These are phyloP conservation scores for Peromyscus eremicus DNA, from an alignment of 2,797 vertebrate species.

Conservation along the genomic window DNA sequence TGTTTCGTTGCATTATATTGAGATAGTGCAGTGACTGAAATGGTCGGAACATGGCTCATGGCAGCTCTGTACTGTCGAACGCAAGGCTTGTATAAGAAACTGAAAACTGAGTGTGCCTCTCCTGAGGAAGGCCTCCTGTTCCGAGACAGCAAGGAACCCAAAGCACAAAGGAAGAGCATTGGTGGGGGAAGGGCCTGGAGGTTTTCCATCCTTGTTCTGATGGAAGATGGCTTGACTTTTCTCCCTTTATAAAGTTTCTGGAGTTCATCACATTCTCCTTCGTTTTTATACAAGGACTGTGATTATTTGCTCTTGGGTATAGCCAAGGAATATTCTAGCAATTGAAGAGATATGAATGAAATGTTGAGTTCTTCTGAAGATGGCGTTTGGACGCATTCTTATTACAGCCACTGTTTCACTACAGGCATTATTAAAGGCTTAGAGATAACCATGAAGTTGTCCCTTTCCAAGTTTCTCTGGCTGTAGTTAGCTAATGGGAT, in stretches of 20 bases:
- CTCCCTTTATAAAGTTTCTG: neutral
- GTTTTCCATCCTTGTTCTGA: neutral
- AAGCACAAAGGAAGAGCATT: neutral
- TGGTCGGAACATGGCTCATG: neutral
- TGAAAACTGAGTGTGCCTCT: neutral
- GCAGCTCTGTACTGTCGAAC: conserved; percentile 30
- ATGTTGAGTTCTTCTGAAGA: neutral
- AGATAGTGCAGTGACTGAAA: conserved; percentile 22
- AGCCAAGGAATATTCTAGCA: neutral
- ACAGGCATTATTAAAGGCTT: conserved; percentile 24
- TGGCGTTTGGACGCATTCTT: neutral
- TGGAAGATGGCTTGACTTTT: neutral
- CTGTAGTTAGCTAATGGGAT: conserved; percentile 64
- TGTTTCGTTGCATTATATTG: conserved; percentile 61
- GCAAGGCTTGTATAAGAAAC: conserved; percentile 52
- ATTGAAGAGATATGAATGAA: neutral
- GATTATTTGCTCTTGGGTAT: conserved; percentile 40
- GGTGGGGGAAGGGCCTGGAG: neutral
- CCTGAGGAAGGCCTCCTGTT: neutral
- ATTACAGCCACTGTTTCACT: neutral
- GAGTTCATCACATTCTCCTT: neutral
- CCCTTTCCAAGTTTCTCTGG: conserved; percentile 7
- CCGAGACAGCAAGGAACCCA: neutral
- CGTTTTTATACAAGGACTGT: neutral
- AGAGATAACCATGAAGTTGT: neutral